Evolutionary conservation across 2,888 invertebrate species (phyloP), one percentile per base, ranked within the genome.

Genomic region (Cinara cedri): DNA sequence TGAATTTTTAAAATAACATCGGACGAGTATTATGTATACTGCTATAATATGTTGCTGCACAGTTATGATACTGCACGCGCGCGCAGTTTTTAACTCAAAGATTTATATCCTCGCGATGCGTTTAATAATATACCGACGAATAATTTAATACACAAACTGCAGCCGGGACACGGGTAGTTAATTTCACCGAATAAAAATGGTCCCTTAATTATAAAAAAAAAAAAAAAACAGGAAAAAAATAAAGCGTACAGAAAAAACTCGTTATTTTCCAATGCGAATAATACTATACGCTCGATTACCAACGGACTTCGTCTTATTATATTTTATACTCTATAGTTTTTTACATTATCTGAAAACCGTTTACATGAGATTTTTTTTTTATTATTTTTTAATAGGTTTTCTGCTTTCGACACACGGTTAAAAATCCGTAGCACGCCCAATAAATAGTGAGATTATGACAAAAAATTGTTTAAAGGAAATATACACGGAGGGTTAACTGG

Each of bases 91-190:
- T 11, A 13, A 55, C 55, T 71, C 44, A 71, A 71, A 44, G 24
- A 71, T 57, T 71, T 57, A 71, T 44, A 57, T 13, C 57, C 71
- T 34, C 34, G 34, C 4, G 51, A 57, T 57, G 44, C 42, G 44
- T 71, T 54, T 54, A 34, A n/a, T n/a, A n/a, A n/a, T n/a, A n/a
- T n/a, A n/a, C n/a, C n/a, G n/a, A 54, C 44, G 44, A 57, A 71
- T 24, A n/a, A 44, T 57, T 24, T 34, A 24, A 57, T 71, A 6
- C 16, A 55, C 55, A 71, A 71, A 70, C 46, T 49, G 49, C 44
- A 2, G 34, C 55, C n/a, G 14, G 54, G 72, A 72, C 72, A 72
- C 57, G 72, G 57, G 72, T 72, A 24, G 72, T 72, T 72, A 72
- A 60, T 60, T 72, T 71, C 46, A 46, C 24, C 46, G 14, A 24